Conservation (phyloP, 1,140 invertebrate species). For the Caenorhabditis tropicalis region DNA sequence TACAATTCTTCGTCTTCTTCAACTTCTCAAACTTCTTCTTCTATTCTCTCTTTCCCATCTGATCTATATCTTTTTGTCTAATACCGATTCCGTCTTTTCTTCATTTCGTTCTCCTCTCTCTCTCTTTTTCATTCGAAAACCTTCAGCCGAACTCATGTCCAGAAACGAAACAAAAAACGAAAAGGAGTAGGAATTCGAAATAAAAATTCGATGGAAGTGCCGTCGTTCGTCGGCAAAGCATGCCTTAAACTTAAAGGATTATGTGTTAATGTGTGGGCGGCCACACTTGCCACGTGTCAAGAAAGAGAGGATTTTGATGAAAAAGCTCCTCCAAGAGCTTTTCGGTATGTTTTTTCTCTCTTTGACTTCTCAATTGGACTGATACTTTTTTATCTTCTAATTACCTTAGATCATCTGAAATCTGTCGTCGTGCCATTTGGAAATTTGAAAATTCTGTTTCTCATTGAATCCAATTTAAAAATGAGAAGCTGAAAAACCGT, state of each 20-base stretch:
- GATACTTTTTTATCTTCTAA: background rate
- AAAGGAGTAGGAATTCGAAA: background rate
- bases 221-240: conserved; percentile 15
- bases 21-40: background rate
- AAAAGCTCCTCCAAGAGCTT: background rate
- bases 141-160: conserved; percentile 38
- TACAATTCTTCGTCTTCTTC: background rate
- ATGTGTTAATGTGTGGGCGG: conserved; percentile 31
- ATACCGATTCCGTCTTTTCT: background rate
- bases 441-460: no score
- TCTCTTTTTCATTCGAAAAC: background rate
- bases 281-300: background rate
- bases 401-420: background rate
- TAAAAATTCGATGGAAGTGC: conserved; percentile 7
- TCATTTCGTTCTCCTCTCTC: background rate
- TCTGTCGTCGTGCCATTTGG: background rate
- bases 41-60: background rate
- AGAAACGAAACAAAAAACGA: conserved; percentile 34
- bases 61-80: background rate
- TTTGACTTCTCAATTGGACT: background rate
- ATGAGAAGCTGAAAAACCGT: no score
- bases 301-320: conserved; percentile 18
- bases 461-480: no score
- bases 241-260: conserved; percentile 29
- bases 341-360: background rate